phyloP scores from a whole-genome alignment of 2,113 vertebrate genomes.

The Phodopus roborovskii region DNA sequence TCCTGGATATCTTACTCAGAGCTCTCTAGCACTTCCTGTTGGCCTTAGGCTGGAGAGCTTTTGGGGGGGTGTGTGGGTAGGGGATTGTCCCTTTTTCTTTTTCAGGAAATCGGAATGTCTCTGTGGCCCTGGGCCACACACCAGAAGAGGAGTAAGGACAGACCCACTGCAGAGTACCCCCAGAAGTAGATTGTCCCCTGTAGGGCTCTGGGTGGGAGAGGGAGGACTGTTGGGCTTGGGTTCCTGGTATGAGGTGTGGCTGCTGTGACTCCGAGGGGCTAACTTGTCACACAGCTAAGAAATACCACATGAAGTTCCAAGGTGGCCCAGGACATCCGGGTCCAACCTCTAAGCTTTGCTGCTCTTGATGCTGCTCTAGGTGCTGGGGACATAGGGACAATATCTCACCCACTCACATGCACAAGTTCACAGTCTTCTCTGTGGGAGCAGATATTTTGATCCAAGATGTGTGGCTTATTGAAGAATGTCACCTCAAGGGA shows the following conservation, averaged over 20 bases:
- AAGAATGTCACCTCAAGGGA: neutral
- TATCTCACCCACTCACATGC: neutral
- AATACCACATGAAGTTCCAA: neutral
- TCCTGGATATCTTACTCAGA: conserved; percentile 35
- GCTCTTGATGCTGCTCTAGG: fast-evolving
- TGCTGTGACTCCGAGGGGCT: neutral
- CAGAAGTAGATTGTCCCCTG: neutral
- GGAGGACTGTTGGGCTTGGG: neutral
- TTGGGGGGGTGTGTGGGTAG: neutral
- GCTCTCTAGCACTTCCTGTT: conserved; percentile 52
- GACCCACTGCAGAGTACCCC: neutral
- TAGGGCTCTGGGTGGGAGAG: fast-evolving
- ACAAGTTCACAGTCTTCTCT: neutral
- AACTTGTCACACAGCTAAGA: neutral
- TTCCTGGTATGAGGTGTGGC: neutral
- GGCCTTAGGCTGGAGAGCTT: conserved; percentile 6
- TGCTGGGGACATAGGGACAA: no score
- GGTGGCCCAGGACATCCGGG: fast-evolving
- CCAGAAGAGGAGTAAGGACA: neutral
- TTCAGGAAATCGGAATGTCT: conserved; percentile 45
- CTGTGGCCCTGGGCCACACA: neutral
- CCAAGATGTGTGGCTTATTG: neutral
- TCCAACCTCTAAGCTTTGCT: neutral
- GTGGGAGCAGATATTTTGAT: neutral
- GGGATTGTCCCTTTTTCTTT: neutral